Base-by-base conservation (phyloP, 2,113 vertebrate species). In the Chamaea fasciata region DNA sequence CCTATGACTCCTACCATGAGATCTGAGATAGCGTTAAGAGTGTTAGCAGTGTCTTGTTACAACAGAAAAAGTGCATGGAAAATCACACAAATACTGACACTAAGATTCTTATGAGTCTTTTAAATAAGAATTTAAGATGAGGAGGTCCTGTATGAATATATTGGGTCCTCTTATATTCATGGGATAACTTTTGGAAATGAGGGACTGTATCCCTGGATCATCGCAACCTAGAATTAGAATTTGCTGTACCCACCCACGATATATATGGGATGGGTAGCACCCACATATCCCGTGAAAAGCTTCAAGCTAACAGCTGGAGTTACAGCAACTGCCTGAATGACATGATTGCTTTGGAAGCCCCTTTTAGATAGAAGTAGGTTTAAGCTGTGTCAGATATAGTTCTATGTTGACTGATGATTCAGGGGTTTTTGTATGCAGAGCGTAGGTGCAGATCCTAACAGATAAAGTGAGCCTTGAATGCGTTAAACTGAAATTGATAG, bases 11-110 rank as follows among this genome's bases (percentile, higher is more conserved):
- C 41, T 91, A 33, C 23, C 7, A 1, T 85, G 70, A 87, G 47
- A 57, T 47, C 30, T 1, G 5, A 89, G 47, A 63, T 55, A 35
- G 26, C 0, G 0, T n/a, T 46, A 67, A 44, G n/a, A 59, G 17
- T 56, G 19, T 69, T 74, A 74, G 44, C 35, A 41, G 24, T 64
- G 65, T 83, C 41, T 11, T 65, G 26, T 83, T 80, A 23, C 3
- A 6, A 85, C 18, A 62, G 41, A 60, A 76, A 67, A 76, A 73
- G 28, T 30, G 15, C 17, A 10, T 57, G 20, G 57, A 85, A 91
- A 93, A 85, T 39, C 14, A 67, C 49, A 60, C 6, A 56, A 33
- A 82, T 70, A 50, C 13, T 60, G 62, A 79, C 60, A 60, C 9
- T 63, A 6, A 74, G 41, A 73, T 56, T 94, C 59, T 92, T 33